phyloP scores from a whole-genome alignment of 2,113 vertebrate genomes.

The Lepus americanus region DNA sequence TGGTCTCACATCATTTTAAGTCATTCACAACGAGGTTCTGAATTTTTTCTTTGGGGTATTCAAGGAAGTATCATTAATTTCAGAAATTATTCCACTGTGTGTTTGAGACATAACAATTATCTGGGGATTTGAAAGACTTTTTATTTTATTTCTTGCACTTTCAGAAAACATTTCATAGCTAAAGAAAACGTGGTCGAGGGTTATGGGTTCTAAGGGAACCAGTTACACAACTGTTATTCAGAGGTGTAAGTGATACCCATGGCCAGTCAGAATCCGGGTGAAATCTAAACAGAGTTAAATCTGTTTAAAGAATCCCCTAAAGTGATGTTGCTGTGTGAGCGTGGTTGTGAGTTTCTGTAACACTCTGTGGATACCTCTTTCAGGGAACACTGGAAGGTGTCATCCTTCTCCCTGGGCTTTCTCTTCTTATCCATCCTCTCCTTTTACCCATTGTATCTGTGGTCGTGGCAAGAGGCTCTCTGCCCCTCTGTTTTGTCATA shows the following conservation, averaged over 20 bases:
- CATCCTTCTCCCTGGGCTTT: not conserved
- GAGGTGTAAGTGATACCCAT: not conserved
- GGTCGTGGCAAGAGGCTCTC: not conserved
- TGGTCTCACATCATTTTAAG: not conserved
- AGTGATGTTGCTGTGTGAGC: not conserved
- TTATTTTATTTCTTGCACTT: slow-evolving; percentile 31
- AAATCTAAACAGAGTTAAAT: not conserved
- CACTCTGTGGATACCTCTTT: not conserved
- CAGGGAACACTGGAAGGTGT: not conserved
- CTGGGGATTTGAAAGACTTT: not conserved
- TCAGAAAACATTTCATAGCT: not conserved
- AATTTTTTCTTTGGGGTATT: not conserved
- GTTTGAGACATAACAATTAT: not conserved
- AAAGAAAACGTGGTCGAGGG: slow-evolving; percentile 15
- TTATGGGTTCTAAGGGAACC: not conserved
- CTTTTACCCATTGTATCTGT: not conserved
- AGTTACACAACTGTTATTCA: not conserved
- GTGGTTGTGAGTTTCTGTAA: not conserved
- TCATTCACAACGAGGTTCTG: not conserved
- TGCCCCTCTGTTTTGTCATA: not conserved
- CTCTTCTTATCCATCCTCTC: not conserved
- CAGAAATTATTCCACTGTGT: not conserved
- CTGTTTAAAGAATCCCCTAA: not conserved
- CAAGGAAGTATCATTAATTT: slow-evolving; percentile 12
- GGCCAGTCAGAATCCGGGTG: not conserved